Conservation (phyloP, 1,140 invertebrate species). For the Dreissena rostriformis region DNA sequence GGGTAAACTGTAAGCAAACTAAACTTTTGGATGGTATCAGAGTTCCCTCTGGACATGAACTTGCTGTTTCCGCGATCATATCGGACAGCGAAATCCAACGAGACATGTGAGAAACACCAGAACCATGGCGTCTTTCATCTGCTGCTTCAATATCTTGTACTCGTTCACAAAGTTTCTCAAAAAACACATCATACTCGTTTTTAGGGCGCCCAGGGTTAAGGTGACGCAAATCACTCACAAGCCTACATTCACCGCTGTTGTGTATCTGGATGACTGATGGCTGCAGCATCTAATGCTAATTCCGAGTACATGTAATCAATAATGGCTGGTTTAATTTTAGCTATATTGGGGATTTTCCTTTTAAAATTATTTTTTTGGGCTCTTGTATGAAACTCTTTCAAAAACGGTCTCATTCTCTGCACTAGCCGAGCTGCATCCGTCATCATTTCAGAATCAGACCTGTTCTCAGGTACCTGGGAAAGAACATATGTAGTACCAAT, state of each 20-base stretch:
- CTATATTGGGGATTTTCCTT: neutral
- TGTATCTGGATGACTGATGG: neutral
- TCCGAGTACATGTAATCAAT: neutral
- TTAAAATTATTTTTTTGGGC: conserved; percentile 3
- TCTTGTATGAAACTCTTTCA: neutral
- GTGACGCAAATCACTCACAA: neutral
- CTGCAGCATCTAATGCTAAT: neutral
- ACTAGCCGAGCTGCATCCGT: neutral
- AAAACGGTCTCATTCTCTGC: neutral
- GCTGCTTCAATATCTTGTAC: conserved; percentile 42
- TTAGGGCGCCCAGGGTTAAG: neutral
- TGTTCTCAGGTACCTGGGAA: neutral
- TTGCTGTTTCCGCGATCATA: neutral
- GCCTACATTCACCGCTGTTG: conserved; percentile 7
- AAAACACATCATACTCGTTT: conserved; percentile 20
- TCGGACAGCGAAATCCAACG: neutral
- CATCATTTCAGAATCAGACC: neutral
- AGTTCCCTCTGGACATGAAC: conserved; percentile 9
- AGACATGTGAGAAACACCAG: neutral
- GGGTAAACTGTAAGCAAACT: conserved; percentile 12
- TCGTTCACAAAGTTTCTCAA: conserved; percentile 30
- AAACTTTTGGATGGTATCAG: conserved; percentile 9
- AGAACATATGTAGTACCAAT: neutral
- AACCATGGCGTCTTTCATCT: conserved; percentile 49
- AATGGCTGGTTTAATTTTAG: neutral